Base-by-base conservation (phyloP, 2,113 vertebrate species). In the Arvicanthis niloticus region DNA sequence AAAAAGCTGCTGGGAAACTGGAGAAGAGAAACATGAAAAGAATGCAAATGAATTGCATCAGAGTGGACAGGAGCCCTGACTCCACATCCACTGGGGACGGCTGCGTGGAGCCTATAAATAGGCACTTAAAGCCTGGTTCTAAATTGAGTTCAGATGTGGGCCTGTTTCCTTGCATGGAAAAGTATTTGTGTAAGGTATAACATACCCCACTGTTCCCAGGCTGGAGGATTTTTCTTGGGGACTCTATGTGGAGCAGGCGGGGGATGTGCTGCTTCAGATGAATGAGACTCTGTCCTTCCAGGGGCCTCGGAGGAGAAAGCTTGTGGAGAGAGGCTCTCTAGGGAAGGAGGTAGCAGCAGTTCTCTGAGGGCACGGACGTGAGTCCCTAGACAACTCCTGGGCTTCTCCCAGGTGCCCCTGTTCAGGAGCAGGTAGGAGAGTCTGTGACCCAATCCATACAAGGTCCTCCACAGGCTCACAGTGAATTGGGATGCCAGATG, bases 1-100 rank as follows among this genome's bases (percentile, higher is more conserved):
- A 91, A 81, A 93, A 81, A 10, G 24, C 81, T 88, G 58, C 78
- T 29, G 82, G 96, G 91, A 96, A 96, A 89, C 16, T 29, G 80
- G 88, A 56, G 92, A 89, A 82, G 94, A 85, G 40, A 15, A 73
- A 80, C 86, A 48, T 58, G 91, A 77, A 76, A 88, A 77, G 70
- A 76, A 72, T 89, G 84, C 67, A 95, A 92, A 96, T 95, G 53
- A 91, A 10, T 1, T 1, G 73, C 76, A 10, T 3, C 3, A 72
- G 73, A 31, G 88, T 31, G 87, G 68, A 81, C 78, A 13, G 90
- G 91, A 73, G 22, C 29, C 67, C 1, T 1, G 73, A 56, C 58
- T 89, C 96, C 40, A 1, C 16, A 17, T 68, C 78, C 91, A 70
- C 76, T 80, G 73, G 87, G 94, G 70, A 31, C 12, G 73, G 26